Base-by-base conservation (phyloP, 2,113 vertebrate species). In the Channa argus region DNA sequence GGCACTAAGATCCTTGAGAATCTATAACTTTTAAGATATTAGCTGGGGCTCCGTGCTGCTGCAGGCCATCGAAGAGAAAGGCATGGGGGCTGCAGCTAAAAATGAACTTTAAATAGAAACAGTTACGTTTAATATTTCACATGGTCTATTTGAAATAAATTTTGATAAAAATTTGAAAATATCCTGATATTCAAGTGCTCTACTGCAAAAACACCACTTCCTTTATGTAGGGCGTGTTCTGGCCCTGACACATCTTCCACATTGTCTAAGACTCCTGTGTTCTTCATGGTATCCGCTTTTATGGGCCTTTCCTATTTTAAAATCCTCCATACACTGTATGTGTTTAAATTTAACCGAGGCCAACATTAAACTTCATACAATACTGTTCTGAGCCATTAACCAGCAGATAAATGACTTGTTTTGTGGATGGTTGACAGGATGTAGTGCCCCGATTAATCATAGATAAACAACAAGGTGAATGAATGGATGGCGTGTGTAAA, bases 391-490 rank as follows among this genome's bases (percentile, higher is more conserved):
- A 65, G 63, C 77, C 63, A 78, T 80, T 80, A 74, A 39, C 61
- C 68, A 64, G 60, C 52, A 88, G 71, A 89, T 87, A 15, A 72
- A 86, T 74, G 71, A 71, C 63, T 79, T 81, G 74, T 87, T 88
- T 84, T 80, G 76, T 62, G 72, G 74, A 51, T 6, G n/a, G 62
- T 45, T 71, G 76, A 85, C 66, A 75, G 71, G 68, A 73, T 78
- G 52, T 74, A 76, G 76, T 74, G 63, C 56, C 56, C 37, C 62
- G 72, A 91, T 87, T 87, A 79, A 82, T 85, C 80, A 77, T 70
- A 82, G 53, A 86, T 82, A 84, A 90, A 87, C 79, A 86, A 73
- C 78, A 55, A 68, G 74, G 65, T 75, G 82, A 86, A 82, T 85
- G 49, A 86, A 85, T 70, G 74, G 43, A 59, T 68, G 47, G 9